Evolutionary conservation across 2,113 vertebrate genomes (phyloP), one percentile per base, ranked within the genome.

Genomic region (Hirundichthys speculiger): DNA sequence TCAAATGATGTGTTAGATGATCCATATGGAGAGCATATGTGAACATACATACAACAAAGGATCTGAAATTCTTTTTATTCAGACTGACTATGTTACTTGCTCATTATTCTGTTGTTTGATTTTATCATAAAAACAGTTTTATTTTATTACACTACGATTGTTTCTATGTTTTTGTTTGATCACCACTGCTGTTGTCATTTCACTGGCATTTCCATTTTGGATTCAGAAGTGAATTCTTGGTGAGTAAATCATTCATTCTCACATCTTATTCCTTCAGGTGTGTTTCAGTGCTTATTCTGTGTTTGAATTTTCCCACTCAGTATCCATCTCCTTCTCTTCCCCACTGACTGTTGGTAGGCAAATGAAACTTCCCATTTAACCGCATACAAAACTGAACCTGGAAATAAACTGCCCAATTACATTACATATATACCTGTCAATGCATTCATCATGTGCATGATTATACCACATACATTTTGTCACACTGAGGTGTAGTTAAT

Each of bases 331-430:
- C 34, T 78, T 66, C 64, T 62, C 55, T 40, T 7, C 47, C 24
- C 47, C 27, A 20, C 45, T 64, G 63, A 71, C 59, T 70, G 46
- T 77, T 60, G 68, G 81, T 58, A 79, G 75, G 76, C 54, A 86
- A 87, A 86, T 86, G 80, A 62, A 73, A 74, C 75, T 76, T 83
- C 64, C 60, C 72, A 73, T 88, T 89, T 91, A 91, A 90, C 88
- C 88, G 82, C 73, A 79, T 71, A 74, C 57, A 83, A 86, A 85
- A 87, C 75, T 25, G 59, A 63, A 72, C 65, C 52, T 60, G 52
- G 45, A 62, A 77, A 63, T 72, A 71, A 73, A 70, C 52, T 59
- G 63, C 61, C 72, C 82, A 77, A 73, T 78, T 82, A 64, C 61
- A 41, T 41, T 13, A 41, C 13, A 41, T 15, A 41, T 41, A 15